Conservation (phyloP, 2,888 invertebrate genomes). For the Phalangium opilio region DNA sequence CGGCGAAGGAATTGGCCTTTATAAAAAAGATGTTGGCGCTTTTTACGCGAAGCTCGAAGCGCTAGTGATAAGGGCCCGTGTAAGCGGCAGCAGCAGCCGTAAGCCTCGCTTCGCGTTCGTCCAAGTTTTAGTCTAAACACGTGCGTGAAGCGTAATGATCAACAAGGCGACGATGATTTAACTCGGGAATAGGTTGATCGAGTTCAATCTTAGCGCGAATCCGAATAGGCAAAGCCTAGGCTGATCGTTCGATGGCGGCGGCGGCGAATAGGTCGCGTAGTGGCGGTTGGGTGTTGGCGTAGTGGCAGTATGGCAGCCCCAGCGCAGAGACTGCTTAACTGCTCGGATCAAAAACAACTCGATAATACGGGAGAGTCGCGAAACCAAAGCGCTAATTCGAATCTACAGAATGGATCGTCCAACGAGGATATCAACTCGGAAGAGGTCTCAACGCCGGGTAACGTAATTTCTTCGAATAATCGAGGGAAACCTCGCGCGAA, state of each 20-base stretch:
- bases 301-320: conserved; percentile 18
- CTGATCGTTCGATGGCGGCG: background rate
- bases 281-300: conserved; percentile 11
- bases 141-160: too few relatives aligned
- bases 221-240: too few relatives aligned
- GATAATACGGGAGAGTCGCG: conserved; percentile 9
- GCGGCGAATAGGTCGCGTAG: background rate
- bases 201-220: too few relatives aligned
- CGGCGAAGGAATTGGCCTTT: too few relatives aligned
- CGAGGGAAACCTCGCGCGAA: conserved; percentile 8
- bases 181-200: too few relatives aligned
- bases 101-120: too few relatives aligned
- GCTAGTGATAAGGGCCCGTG: too few relatives aligned
- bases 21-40: too few relatives aligned
- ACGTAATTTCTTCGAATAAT: conserved; percentile 10
- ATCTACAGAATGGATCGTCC: conserved; percentile 15
- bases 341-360: conserved; percentile 13
- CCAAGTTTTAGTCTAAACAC: too few relatives aligned
- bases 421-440: conserved; percentile 13
- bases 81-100: too few relatives aligned
- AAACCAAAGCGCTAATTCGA: background rate
- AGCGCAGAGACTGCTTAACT: conserved; percentile 12
- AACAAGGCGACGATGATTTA: too few relatives aligned
- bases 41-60: too few relatives aligned
- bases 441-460: conserved; percentile 14